Evolutionary conservation across 1,140 invertebrate genomes (phyloP), one percentile per base, ranked within the genome.

Genomic region (Drusus annulatus): DNA sequence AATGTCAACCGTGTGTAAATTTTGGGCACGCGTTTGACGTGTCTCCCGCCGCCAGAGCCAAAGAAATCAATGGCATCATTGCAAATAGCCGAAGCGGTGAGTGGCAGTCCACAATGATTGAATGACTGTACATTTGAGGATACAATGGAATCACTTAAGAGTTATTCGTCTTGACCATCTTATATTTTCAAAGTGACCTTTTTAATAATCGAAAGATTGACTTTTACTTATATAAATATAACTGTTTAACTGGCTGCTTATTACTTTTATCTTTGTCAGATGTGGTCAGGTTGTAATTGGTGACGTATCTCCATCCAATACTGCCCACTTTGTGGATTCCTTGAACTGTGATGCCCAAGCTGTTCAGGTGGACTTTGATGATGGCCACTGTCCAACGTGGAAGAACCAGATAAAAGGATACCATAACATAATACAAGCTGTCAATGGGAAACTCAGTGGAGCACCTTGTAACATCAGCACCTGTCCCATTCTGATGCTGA

Each of bases 381-480:
- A 94, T 88, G 93, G 93, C 0, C 93, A 94, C 81, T 94, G 93
- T 83, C 94, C 94, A 1, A 93, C 93, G 0, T 94, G 93, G 93
- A 88, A 84, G 58, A 94, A 94, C 82, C 93, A 94, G 85, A 87
- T 95, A 21, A 80, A 90, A 31, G 93, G 93, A 16, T 89, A 91
- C 68, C 88, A 93, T 80, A 94, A 94, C 85, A 89, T 94, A 10
- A 91, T 90, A 77, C 86, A 89, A 81, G 91, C 89, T 13, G 91
- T 93, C 10, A 88, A 89, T 73, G 90, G 90, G 58, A 87, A 89
- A 80, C 88, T 94, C 13, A 85, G 85, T 58, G 90, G 88, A 23
- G 89, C 91, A 10, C 90, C 90, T 2, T 75, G 85, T 17, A 86
- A 87, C 62, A 88, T 93, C 15, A 84, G 85, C 19, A 87, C 90